Evolutionary conservation across 2,888 invertebrate genomes (phyloP).

Genomic region (Apotomis betuletana): DNA sequence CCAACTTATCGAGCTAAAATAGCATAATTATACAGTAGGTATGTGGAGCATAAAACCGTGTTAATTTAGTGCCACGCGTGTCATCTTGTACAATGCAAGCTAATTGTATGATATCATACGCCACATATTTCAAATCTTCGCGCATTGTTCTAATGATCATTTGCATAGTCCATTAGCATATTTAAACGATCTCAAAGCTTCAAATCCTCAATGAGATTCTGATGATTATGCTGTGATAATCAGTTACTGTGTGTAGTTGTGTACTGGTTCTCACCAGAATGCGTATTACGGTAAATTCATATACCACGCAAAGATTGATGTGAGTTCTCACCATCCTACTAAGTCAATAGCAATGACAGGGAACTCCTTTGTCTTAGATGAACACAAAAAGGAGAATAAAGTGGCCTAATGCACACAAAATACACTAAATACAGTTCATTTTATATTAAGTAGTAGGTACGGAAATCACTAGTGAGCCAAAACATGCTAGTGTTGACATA

Average conservation of each 20-base stretch:
- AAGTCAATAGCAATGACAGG: too few species aligned
- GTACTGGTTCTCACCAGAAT: neutral
- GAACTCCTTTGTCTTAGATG: neutral
- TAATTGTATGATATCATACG: constrained; percentile 37
- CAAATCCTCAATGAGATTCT: constrained; percentile 5
- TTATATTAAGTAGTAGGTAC: too few species aligned
- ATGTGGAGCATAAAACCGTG: constrained; percentile 44
- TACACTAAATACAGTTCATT: too few species aligned
- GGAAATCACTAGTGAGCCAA: too few species aligned
- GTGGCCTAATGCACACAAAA: too few species aligned
- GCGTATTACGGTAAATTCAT: neutral
- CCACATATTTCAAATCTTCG: constrained; percentile 16
- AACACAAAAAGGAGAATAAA: too few species aligned
- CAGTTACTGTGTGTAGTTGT: neutral
- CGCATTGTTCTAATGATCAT: constrained; percentile 27
- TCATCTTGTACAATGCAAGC: constrained; percentile 24
- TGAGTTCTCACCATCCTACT: neutral
- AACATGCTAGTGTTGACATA: too few species aligned
- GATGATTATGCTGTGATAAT: neutral
- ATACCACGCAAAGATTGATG: neutral
- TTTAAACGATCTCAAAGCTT: constrained; percentile 13
- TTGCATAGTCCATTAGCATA: constrained; percentile 21
- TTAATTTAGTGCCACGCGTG: constrained; percentile 44
- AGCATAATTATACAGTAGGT: constrained; percentile 11
- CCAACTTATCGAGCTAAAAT: constrained; percentile 18